Evolutionary conservation across 2,888 invertebrate genomes (phyloP).

Genomic region (Automeris io): DNA sequence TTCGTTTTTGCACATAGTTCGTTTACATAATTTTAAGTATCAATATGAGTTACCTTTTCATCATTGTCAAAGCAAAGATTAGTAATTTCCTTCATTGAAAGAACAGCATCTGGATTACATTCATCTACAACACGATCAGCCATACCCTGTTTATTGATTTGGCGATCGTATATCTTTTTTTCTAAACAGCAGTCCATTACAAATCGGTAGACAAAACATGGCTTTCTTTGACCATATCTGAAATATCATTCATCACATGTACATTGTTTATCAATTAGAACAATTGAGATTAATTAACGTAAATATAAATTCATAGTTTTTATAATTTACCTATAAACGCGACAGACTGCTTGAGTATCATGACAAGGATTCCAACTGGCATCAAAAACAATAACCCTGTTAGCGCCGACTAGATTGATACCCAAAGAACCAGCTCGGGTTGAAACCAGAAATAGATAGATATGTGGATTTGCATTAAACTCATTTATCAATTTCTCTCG

Average conservation of each 20-base stretch:
- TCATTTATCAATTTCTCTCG: slow-evolving; percentile 97
- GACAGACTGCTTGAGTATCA: slow-evolving; percentile 97
- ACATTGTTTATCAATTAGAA: background rate
- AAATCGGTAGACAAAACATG: slow-evolving; percentile 96
- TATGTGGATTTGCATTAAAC: slow-evolving; percentile 92
- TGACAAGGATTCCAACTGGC: slow-evolving; percentile 99
- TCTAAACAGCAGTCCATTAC: slow-evolving; percentile 98
- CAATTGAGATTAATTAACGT: too few species aligned
- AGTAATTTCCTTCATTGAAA: slow-evolving; percentile 92
- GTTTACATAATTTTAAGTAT: background rate
- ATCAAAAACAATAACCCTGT: slow-evolving; percentile 97
- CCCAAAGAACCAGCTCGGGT: slow-evolving; percentile 98
- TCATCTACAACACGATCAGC: slow-evolving; percentile 99
- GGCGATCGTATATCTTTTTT: slow-evolving; percentile 98
- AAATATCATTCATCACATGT: slow-evolving; percentile 14
- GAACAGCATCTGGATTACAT: slow-evolving; percentile 96
- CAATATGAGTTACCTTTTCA: slow-evolving; percentile 62
- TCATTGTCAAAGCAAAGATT: slow-evolving; percentile 94
- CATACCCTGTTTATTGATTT: slow-evolving; percentile 99
- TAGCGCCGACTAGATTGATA: slow-evolving; percentile 98
- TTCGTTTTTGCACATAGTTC: too few species aligned
- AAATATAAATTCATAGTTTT: too few species aligned
- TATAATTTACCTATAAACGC: slow-evolving; percentile 84
- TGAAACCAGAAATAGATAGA: slow-evolving; percentile 95
- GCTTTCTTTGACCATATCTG: slow-evolving; percentile 95